phyloP scores from a whole-genome alignment of 2,113 vertebrate genomes.

The Mugil cephalus region DNA sequence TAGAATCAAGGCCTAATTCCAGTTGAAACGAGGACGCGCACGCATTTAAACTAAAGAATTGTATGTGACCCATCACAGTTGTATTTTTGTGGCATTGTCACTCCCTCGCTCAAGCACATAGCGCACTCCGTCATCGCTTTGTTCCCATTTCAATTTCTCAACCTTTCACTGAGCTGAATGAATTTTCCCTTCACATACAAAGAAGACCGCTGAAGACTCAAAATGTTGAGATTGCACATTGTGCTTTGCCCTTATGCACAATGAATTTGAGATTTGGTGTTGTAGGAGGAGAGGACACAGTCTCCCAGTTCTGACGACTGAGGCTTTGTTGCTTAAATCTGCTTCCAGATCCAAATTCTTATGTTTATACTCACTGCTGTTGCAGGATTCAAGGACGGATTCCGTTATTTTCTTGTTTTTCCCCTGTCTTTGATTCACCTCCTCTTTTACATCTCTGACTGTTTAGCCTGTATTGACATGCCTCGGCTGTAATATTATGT shows the following conservation, averaged over 20 bases:
- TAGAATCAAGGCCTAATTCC: constrained; percentile 40
- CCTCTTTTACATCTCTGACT: constrained; percentile 7
- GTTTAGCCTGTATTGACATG: constrained; percentile 31
- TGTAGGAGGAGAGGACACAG: constrained; percentile 17
- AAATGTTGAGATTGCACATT: constrained; percentile 53
- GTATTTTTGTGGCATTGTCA: constrained; percentile 30
- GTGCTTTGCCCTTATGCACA: constrained; percentile 34
- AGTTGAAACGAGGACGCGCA: constrained; percentile 12
- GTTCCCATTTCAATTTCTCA: constrained; percentile 50
- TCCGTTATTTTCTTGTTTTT: constrained; percentile 23
- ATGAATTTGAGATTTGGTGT: constrained; percentile 3
- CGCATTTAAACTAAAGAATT: constrained; percentile 29
- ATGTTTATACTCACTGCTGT: constrained; percentile 54
- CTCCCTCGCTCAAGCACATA: constrained; percentile 1
- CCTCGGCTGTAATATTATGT: constrained; percentile 35
- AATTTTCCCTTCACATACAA: constrained; percentile 29
- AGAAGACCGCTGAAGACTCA: constrained; percentile 28
- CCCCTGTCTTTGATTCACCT: constrained; percentile 22
- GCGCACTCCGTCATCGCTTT: constrained; percentile 16
- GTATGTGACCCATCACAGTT: neutral
- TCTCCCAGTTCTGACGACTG: constrained; percentile 9
- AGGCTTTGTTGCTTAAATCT: constrained; percentile 31
- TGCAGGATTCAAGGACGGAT: constrained; percentile 69
- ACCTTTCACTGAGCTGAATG: constrained; percentile 56
- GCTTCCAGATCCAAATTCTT: constrained; percentile 40